A percentile compares a stretch with the other conserved stretches of the same genome.
Conservation (phyloP, 1,140 invertebrate genomes). For the Lepidostoma basale region DNA sequence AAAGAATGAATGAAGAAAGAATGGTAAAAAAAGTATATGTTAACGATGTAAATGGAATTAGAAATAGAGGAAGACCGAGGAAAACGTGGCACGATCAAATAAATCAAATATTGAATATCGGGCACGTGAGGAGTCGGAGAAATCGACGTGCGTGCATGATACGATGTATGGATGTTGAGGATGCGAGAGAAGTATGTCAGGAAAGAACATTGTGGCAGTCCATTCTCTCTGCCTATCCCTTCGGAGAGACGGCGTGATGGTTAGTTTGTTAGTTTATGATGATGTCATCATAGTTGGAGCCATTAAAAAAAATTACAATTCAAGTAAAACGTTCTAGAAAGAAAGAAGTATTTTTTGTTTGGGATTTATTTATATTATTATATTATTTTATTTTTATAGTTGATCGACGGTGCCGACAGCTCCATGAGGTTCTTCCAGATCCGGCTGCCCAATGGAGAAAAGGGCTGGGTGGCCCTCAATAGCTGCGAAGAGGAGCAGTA, state of each 20-base stretch:
- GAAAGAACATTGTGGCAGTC: background rate
- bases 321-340: background rate
- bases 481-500: background rate
- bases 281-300: background rate
- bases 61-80: no score
- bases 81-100: no score
- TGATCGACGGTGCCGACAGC: slow-evolving; percentile 47
- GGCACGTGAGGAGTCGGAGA: no score
- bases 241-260: background rate
- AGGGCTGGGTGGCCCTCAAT: slow-evolving; percentile 53
- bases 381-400: background rate
- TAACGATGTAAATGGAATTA: no score
- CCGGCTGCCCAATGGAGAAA: slow-evolving; percentile 57
- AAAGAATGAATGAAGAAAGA: no score
- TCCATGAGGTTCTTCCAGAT: slow-evolving; percentile 61
- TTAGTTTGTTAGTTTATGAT: background rate
- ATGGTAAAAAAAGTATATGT: no score
- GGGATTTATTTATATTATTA: background rate
- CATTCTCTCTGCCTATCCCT: background rate
- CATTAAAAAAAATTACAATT: background rate
- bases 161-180: no score
- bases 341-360: background rate
- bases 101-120: no score
- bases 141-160: no score
- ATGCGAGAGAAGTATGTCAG: no score